Evolutionary conservation across 2,113 vertebrate genomes (phyloP), one percentile per base, ranked within the genome.

Genomic region (Motacilla alba): DNA sequence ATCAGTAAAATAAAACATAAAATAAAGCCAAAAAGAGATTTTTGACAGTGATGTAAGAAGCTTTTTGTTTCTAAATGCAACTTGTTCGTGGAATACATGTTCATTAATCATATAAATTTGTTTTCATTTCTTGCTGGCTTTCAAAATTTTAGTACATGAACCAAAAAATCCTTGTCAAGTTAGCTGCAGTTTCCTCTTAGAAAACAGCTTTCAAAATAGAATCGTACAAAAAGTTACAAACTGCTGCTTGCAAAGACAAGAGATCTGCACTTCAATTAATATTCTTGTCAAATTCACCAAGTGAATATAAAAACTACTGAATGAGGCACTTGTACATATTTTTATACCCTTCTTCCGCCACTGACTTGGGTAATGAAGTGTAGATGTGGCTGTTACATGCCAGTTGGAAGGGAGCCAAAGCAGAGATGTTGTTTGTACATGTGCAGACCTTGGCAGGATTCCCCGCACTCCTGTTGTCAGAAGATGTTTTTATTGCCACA

Each of bases 381-480:
- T 95, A 74, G 95, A 93, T 95, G 89, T 91, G 95, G 91, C 84
- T 96, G 94, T 69, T 78, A 14, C 76, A 85, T 95, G 95, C 96
- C 97, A 97, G 76, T 94, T 98, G 97, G 97, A 95, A 76, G 79
- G 67, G 67, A 89, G 96, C 97, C 97, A 97, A n/a, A 74, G 67
- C 92, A 87, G 95, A 95, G 93, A 93, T 92, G 90, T 59, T 97
- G 93, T 97, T 97, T 96, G 95, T 97, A 91, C 96, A 94, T 96
- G 97, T 97, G 96, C 97, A 97, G 94, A 95, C 96, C 91, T 94
- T 98, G 97, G 97, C 97, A 96, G 66, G n/a, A 77, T 92, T 97
- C 97, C 95, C 94, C 20, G 33, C 89, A 79, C 84, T 97, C 90
- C 92, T 97, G 87, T 97, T 98, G 97, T 98, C 97, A 97, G 93